Percentiles rank a stretch among this genome's conserved stretches.
Conservation (phyloP, 2,888 invertebrate species). For the Scrobipalpa atriplicella region DNA sequence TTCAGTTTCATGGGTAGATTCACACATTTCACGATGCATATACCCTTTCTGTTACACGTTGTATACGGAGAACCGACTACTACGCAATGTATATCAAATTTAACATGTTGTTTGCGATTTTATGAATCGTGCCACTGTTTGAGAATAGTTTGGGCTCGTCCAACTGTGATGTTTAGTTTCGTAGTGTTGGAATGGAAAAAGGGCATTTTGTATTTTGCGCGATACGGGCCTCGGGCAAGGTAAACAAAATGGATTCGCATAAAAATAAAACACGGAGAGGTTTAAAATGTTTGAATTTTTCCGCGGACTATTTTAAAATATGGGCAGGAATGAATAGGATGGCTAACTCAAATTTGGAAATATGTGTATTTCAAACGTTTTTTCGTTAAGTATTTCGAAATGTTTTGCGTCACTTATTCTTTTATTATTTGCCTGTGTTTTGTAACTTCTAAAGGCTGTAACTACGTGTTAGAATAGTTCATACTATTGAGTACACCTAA, state of each 20-base stretch:
- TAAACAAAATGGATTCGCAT: slow-evolving; percentile 2
- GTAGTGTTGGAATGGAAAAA: slow-evolving; percentile 4
- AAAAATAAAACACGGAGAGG: neutral
- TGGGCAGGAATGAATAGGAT: neutral
- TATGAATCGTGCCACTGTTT: neutral
- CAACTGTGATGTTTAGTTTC: slow-evolving; percentile 10
- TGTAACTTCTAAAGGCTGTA: too few species aligned
- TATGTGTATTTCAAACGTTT: neutral
- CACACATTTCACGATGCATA: too few species aligned
- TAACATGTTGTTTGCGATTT: neutral
- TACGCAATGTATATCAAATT: too few species aligned
- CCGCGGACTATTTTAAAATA: neutral
- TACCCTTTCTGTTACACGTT: too few species aligned
- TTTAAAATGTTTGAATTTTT: slow-evolving; percentile 6
- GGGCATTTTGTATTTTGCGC: neutral
- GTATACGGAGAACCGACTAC: too few species aligned
- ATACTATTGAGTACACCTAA: too few species aligned
- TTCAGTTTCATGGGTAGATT: too few species aligned
- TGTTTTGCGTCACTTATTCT: neutral
- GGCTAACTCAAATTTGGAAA: neutral
- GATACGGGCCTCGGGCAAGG: neutral
- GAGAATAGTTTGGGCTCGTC: neutral
- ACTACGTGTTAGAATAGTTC: too few species aligned
- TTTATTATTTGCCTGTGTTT: too few species aligned
- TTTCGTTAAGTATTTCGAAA: neutral